Conservation (phyloP, 2,888 invertebrate species). For the Trachelus tabidus region DNA sequence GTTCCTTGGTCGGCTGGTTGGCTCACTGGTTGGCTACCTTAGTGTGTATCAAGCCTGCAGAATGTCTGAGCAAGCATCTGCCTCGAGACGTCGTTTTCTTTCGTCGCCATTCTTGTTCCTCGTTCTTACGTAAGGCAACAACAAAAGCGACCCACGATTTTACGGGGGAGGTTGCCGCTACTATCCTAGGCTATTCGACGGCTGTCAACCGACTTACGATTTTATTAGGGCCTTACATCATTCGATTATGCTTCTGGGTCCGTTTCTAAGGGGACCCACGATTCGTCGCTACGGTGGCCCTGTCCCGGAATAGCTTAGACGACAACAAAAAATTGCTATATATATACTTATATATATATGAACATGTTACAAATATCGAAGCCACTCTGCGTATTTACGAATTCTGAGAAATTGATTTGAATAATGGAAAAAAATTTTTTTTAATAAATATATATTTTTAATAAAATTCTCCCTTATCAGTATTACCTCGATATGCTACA, state of each 20-base stretch:
- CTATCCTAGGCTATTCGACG: conserved; percentile 46
- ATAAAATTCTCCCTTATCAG: not conserved
- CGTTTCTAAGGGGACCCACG: conserved; percentile 1
- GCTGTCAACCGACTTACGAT: conserved; percentile 62
- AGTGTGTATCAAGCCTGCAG: conserved; percentile 28
- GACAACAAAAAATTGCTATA: not conserved
- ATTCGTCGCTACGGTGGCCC: not conserved
- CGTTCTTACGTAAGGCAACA: conserved; percentile 44
- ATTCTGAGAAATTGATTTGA: not conserved
- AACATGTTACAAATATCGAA: not conserved
- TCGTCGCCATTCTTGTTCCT: conserved; percentile 50
- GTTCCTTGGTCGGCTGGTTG: conserved; percentile 24
- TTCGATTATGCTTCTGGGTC: conserved; percentile 53
- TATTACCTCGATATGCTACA: not conserved
- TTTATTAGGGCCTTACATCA: conserved; percentile 64
- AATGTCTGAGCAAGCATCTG: conserved; percentile 56
- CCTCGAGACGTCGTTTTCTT: conserved; percentile 43
- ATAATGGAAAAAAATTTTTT: not conserved
- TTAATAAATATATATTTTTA: not conserved
- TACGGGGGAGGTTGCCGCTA: conserved; percentile 52
- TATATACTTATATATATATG: not conserved
- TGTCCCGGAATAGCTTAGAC: not conserved
- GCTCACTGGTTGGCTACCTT: conserved; percentile 2
- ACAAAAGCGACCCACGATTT: conserved; percentile 53
- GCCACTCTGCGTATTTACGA: not conserved